A percentile compares a stretch with the other conserved stretches of the same genome.
Conservation (phyloP, 1,140 invertebrate genomes). For the Eciton burchellii region DNA sequence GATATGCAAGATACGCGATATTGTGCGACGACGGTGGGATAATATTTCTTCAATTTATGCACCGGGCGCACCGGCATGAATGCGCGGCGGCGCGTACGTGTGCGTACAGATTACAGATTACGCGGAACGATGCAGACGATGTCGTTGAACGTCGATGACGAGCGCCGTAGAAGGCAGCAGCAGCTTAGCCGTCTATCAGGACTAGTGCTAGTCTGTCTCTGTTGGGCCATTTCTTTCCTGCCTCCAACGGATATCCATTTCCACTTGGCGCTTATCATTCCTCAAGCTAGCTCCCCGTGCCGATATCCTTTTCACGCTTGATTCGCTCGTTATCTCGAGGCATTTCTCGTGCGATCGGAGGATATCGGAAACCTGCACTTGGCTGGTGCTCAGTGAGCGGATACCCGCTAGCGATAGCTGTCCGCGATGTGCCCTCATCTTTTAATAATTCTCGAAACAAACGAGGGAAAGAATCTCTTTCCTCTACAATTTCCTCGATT, state of each 20-base stretch:
- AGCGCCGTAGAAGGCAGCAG: background rate
- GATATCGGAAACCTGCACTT: no score
- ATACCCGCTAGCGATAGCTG: no score
- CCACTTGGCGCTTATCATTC: no score
- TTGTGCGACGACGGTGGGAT: background rate
- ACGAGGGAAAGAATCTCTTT: no score
- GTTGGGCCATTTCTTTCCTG: background rate
- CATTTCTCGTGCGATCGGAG: no score
- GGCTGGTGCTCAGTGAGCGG: no score
- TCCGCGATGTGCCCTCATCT: no score
- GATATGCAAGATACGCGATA: conserved; percentile 9
- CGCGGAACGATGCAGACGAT: conserved; percentile 13
- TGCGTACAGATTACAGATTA: conserved; percentile 2
- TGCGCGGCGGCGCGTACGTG: background rate
- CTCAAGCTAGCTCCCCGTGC: background rate
- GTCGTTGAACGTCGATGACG: no score
- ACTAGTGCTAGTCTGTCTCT: background rate
- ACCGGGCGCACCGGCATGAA: background rate
- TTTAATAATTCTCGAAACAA: no score
- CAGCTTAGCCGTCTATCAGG: background rate
- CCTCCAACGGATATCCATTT: background rate
- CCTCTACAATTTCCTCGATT: no score
- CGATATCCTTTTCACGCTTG: background rate
- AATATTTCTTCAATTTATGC: conserved; percentile 22
- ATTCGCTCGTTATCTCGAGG: background rate